Evolutionary conservation across 2,888 invertebrate species (phyloP), one percentile per base, ranked within the genome.

Genomic region (Athalia circularis): DNA sequence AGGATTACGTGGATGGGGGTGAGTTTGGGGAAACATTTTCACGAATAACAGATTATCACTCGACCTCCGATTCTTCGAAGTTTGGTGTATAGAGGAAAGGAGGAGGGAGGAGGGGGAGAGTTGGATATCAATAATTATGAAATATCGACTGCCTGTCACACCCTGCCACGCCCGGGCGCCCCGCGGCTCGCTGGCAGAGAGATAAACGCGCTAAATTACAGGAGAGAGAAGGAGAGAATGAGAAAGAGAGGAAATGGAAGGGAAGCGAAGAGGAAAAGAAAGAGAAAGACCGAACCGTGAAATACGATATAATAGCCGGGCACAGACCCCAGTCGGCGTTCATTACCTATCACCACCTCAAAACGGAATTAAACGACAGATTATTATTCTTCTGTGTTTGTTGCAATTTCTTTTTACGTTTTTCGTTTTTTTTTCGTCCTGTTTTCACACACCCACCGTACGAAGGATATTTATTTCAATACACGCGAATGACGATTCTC

Each of bases 91-190:
- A 7, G 64, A 5, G 43, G 64, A 8, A 9, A 4, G 6, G 48
- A 4, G 6, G 48, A 8, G 65, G 5, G 7, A 4, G 7, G 45
- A 45, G 57, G 45, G 77, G 67, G 67, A 70, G 54, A 65, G 64
- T 74, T 80, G 80, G 81, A 79, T 80, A 84, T 85, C 83, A 85
- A 85, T 85, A 84, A 85, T 85, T 84, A 84, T 85, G 82, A 85
- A 84, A 84, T 85, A 85, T 85, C 80, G 83, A 82, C 81, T 85
- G 82, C 80, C 83, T 79, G 83, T 84, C 83, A 81, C 83, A 82
- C 81, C 78, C 80, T 78, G 79, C 77, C 77, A 77, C 70, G 15
- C 59, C 67, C 70, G 48, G 52, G 65, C 57, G 78, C 65, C 72
- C 59, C 72, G 65, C 79, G 52, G 72, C 70, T 67, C 47, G n/a